phyloP scores from a whole-genome alignment of 2,113 vertebrate species.

The Dinomys branickii region DNA sequence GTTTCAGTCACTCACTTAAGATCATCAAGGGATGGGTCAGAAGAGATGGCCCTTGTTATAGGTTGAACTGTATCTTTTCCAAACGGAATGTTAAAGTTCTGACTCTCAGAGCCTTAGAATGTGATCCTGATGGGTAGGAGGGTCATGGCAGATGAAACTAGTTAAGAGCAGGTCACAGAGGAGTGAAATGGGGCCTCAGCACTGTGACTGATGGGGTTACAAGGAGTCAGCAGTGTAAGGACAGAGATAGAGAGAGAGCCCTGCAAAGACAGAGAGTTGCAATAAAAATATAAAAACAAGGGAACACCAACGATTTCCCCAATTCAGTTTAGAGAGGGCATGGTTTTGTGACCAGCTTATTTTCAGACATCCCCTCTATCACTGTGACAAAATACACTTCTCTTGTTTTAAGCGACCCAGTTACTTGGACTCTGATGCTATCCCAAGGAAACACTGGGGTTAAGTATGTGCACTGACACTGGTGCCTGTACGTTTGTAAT shows the following conservation, averaged over 20 bases:
- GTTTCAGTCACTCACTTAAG: not conserved
- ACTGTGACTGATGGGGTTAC: not conserved
- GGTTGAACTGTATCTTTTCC: not conserved
- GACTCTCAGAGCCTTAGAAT: not conserved
- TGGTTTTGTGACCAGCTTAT: not conserved
- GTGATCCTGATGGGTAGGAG: not conserved
- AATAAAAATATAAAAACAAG: too few species aligned
- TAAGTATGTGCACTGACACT: not conserved
- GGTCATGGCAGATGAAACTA: not conserved
- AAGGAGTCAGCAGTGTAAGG: not conserved
- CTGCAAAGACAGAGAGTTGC: not conserved
- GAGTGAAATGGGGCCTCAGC: not conserved
- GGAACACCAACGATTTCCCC: not conserved
- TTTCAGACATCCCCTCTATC: not conserved
- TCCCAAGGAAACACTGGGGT: not conserved
- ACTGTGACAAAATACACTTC: not conserved
- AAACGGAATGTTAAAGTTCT: not conserved
- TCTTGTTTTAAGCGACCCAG: not conserved
- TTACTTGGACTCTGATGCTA: not conserved
- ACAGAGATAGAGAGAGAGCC: not conserved
- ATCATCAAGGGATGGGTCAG: not conserved
- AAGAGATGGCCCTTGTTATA: not conserved
- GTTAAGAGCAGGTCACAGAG: not conserved
- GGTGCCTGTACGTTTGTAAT: not conserved
- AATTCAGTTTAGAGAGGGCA: not conserved